A percentile compares a stretch with the other conserved stretches of the same genome.
These are phyloP conservation scores for Hypolimnas misippus DNA, from an alignment of 2,888 invertebrate species.

Conservation along the genomic window DNA sequence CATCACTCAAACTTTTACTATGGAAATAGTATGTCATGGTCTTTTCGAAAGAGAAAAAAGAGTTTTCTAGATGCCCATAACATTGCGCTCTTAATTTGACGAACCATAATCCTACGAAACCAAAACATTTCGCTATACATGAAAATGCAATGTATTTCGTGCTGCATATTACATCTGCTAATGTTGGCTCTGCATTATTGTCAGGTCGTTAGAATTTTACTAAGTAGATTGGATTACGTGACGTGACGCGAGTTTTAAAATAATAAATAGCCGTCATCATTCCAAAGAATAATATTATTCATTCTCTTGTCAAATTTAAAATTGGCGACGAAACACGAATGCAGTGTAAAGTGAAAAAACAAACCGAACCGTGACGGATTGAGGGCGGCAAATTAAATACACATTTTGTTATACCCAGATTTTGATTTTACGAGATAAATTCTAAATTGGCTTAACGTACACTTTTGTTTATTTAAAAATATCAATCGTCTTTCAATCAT, in stretches of 20 bases:
- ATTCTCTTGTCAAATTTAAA: constrained; percentile 66
- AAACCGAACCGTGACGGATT: constrained; percentile 38
- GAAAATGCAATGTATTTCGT: no score
- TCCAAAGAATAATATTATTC: constrained; percentile 69
- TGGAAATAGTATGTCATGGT: no score
- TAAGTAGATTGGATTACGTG: no score
- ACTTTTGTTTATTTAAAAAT: background rate
- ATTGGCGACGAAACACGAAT: constrained; percentile 58
- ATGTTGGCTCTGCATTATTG: no score
- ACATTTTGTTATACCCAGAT: constrained; percentile 17
- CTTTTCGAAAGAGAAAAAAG: no score
- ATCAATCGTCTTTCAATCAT: background rate
- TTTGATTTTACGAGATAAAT: background rate
- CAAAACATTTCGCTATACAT: no score
- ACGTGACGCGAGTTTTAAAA: background rate
- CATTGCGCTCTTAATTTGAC: no score
- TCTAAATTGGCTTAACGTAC: constrained; percentile 4
- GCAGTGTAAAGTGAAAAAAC: constrained; percentile 44
- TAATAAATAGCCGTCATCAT: constrained; percentile 57
- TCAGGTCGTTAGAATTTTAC: no score
- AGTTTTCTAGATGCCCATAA: no score
- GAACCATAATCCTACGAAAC: no score
- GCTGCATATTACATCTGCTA: no score
- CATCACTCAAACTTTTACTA: no score
- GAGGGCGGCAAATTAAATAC: constrained; percentile 37